Evolutionary conservation across 2,888 invertebrate species (phyloP).

Genomic region (Heliconius sara): DNA sequence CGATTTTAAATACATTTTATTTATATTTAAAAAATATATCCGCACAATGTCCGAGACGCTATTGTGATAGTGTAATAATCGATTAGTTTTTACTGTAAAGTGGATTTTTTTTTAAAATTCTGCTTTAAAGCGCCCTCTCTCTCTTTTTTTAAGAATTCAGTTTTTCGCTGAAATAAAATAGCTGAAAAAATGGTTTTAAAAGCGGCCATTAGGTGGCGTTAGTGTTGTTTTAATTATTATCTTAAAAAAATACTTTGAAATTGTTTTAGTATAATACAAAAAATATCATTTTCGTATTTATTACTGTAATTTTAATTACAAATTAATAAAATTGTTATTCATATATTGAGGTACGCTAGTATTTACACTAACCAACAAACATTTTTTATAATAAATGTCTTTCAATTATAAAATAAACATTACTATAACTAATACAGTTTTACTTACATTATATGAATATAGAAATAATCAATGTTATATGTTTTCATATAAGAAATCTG

Average conservation of each 20-base stretch:
- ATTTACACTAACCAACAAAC: not conserved
- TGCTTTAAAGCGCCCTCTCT: constrained; percentile 61
- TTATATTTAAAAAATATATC: constrained; percentile 15
- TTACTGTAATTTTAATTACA: not conserved
- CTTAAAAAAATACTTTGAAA: not conserved
- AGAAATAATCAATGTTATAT: not conserved
- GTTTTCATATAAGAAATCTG: not conserved
- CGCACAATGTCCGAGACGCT: not conserved
- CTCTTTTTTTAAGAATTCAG: constrained; percentile 54
- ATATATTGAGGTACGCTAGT: not conserved
- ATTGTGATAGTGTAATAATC: constrained; percentile 19
- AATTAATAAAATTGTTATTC: not conserved
- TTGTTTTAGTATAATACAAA: not conserved
- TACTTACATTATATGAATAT: not conserved
- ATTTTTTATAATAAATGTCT: not conserved
- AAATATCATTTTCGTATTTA: not conserved
- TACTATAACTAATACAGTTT: not conserved
- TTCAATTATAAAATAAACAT: not conserved
- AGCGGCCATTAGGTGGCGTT: constrained; percentile 62
- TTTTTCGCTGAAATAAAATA: constrained; percentile 51
- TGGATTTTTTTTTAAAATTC: constrained; percentile 11
- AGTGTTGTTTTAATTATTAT: constrained; percentile 44
- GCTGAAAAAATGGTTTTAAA: constrained; percentile 48
- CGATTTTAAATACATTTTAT: constrained; percentile 16
- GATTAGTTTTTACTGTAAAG: constrained; percentile 23